Conservation (phyloP, 1,140 invertebrate species). For the Metopolophium dirhodum region DNA sequence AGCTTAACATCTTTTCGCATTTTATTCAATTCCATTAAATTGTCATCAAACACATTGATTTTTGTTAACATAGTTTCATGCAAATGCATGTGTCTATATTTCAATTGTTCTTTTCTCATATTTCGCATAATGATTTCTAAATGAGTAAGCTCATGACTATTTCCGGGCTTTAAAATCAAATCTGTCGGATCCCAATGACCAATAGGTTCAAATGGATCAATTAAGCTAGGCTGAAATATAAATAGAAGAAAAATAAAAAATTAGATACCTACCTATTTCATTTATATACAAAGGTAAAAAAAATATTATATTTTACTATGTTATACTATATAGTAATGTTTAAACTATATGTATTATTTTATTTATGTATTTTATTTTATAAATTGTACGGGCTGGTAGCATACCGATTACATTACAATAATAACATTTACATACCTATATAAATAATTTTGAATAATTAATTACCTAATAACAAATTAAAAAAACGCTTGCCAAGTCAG, state of each 20-base stretch:
- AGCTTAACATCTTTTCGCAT: background rate
- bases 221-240: background rate
- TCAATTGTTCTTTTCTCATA: conserved; percentile 18
- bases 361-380: background rate
- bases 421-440: too few relatives aligned
- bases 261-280: background rate
- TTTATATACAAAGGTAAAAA: background rate
- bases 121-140: background rate
- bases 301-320: background rate
- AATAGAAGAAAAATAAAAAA: background rate
- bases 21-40: background rate
- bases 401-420: too few relatives aligned
- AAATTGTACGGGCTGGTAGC: too few relatives aligned
- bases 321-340: background rate
- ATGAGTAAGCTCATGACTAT: background rate
- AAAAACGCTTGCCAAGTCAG: too few relatives aligned
- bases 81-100: conserved; percentile 28
- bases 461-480: too few relatives aligned
- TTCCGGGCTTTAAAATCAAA: background rate
- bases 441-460: too few relatives aligned
- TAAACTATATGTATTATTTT: background rate
- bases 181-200: background rate
- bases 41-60: conserved; percentile 24
- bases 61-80: conserved; percentile 32
- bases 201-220: background rate